Percentiles rank a stretch among this genome's conserved stretches.
Evolutionary conservation across 2,797 vertebrate species (phyloP).

Genomic region (Chiroxiphia lanceolata): DNA sequence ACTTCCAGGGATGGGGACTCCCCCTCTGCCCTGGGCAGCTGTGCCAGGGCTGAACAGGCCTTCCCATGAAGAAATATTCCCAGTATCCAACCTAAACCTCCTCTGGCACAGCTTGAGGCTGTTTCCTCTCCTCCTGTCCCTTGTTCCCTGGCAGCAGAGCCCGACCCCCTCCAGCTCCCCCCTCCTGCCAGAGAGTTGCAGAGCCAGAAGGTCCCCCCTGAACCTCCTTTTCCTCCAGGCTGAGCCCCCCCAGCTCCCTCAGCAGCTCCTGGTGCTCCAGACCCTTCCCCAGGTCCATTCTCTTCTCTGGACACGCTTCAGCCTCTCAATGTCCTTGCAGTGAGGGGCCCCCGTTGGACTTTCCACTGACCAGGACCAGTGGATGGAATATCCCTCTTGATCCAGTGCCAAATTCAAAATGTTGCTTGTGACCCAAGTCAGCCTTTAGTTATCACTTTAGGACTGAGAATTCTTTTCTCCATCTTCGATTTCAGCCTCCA

Average conservation of each 20-base stretch:
- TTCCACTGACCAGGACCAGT: background rate
- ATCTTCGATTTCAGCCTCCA: background rate
- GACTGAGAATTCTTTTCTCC: background rate
- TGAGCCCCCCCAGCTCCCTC: background rate
- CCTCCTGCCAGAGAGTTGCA: background rate
- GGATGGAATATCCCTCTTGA: background rate
- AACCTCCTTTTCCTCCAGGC: background rate
- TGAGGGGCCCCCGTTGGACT: no score
- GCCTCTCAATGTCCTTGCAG: background rate
- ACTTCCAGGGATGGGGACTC: background rate
- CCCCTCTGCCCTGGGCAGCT: background rate
- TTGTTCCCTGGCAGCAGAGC: background rate
- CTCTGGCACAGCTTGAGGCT: background rate
- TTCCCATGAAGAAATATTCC: background rate
- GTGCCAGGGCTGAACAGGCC: background rate
- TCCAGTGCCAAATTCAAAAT: no score
- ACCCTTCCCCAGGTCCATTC: background rate
- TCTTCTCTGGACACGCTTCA: background rate
- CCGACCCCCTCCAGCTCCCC: fast-evolving
- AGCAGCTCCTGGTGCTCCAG: background rate
- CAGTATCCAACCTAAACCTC: background rate
- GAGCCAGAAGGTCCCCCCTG: background rate
- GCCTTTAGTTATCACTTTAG: background rate
- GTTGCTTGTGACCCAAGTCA: background rate
- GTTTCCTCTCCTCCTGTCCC: background rate